Percentiles rank a stretch among this genome's conserved stretches.
phyloP scores from a whole-genome alignment of 2,113 vertebrate species.

The Paraplagusia blochii region DNA sequence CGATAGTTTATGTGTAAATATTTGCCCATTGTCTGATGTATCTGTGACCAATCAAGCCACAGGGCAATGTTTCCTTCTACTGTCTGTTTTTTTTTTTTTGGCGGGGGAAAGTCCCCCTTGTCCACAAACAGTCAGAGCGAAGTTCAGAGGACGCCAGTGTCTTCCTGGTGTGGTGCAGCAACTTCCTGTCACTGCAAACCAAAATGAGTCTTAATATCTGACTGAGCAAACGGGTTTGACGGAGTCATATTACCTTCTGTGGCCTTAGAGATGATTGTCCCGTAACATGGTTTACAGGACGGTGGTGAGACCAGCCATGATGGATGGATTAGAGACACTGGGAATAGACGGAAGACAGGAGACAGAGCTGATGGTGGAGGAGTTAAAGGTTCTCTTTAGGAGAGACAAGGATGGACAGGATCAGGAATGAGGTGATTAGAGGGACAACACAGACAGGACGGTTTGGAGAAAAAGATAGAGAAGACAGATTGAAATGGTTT shows the following conservation, averaged over 20 bases:
- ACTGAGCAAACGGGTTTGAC: neutral
- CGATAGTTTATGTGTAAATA: too few species aligned
- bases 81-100: conserved; percentile 40
- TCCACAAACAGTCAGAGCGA: conserved; percentile 44
- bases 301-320: too few species aligned
- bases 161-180: conserved; percentile 53
- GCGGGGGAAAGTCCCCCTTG: conserved; percentile 63
- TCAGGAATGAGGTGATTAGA: too few species aligned
- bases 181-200: conserved; percentile 56
- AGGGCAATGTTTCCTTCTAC: conserved; percentile 63
- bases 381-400: too few species aligned
- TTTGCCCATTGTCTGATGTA: conserved; percentile 46
- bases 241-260: conserved; percentile 8
- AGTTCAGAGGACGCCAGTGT: conserved; percentile 59
- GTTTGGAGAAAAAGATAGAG: too few species aligned
- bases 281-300: too few species aligned
- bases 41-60: conserved; percentile 18
- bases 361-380: too few species aligned
- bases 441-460: too few species aligned
- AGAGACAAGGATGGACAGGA: too few species aligned
- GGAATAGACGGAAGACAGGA: too few species aligned
- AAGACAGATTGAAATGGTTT: too few species aligned
- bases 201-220: conserved; percentile 26
- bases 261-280: conserved; percentile 5
- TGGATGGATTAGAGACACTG: too few species aligned